phyloP scores from a whole-genome alignment of 2,888 invertebrate genomes.

The Mechanitis messenoides region DNA sequence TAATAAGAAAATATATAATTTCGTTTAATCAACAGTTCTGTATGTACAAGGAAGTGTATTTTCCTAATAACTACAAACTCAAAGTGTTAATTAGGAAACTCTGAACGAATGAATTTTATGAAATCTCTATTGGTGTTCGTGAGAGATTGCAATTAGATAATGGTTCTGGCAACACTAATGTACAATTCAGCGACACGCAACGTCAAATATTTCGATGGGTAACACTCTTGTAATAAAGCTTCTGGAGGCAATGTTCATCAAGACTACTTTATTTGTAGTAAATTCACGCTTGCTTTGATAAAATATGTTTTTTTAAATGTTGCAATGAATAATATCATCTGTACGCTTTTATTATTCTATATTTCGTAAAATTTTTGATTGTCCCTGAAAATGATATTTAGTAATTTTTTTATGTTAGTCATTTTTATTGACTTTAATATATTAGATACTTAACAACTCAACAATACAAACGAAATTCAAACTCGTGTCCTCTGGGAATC shows the following conservation, averaged over 20 bases:
- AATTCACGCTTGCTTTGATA: background rate
- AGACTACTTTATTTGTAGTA: background rate
- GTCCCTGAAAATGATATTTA: no score
- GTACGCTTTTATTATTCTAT: no score
- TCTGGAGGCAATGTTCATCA: slow-evolving; percentile 7
- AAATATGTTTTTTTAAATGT: background rate
- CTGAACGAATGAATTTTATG: slow-evolving; percentile 14
- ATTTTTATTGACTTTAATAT: no score
- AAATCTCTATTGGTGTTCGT: slow-evolving; percentile 19
- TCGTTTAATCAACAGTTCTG: no score
- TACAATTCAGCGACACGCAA: slow-evolving; percentile 21
- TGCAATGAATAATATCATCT: no score
- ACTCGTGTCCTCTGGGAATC: no score
- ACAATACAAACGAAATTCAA: no score
- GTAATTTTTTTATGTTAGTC: no score
- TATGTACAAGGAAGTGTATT: no score
- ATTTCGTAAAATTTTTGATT: no score
- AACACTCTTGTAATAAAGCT: slow-evolving; percentile 11
- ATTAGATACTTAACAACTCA: no score
- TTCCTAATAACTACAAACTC: background rate
- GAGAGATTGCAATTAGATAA: slow-evolving; percentile 27
- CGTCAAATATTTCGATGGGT: slow-evolving; percentile 13
- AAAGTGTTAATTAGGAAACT: slow-evolving; percentile 17
- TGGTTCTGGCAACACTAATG: slow-evolving; percentile 19
- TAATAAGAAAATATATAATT: no score